Evolutionary conservation across 2,888 invertebrate species (phyloP).

Genomic region (Synergus itoensis): DNA sequence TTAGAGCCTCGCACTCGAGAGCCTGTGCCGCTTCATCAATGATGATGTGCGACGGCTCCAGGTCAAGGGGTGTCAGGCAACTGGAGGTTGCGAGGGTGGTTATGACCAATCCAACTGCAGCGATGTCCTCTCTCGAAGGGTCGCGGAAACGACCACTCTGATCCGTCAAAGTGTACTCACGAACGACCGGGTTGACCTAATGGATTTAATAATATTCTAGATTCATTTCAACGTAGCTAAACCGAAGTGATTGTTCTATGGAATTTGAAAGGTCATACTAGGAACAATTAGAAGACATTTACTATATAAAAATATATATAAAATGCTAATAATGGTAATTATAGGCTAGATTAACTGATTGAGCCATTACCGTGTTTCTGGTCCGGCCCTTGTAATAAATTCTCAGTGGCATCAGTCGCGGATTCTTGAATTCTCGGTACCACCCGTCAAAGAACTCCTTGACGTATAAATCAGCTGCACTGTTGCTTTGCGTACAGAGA

Average conservation of each 20-base stretch:
- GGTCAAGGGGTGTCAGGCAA: conserved; percentile 84
- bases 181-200: conserved; percentile 70
- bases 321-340: background rate
- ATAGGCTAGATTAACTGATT: background rate
- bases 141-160: conserved; percentile 82
- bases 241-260: conserved; percentile 50
- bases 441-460: conserved; percentile 90
- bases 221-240: background rate
- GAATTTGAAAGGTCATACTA: conserved; percentile 77
- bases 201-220: background rate
- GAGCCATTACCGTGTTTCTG: conserved; percentile 84
- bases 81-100: conserved; percentile 90
- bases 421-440: conserved; percentile 84
- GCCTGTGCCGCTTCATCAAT: conserved; percentile 94
- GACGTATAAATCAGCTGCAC: conserved; percentile 91
- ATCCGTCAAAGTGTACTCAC: conserved; percentile 86
- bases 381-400: conserved; percentile 90
- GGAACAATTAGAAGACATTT: conserved; percentile 70
- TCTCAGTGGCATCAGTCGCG: conserved; percentile 83
- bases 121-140: conserved; percentile 86
- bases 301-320: background rate
- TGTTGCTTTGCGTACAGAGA: conserved; percentile 93
- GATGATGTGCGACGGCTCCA: conserved; percentile 88
- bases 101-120: conserved; percentile 85
- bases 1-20: conserved; percentile 91